Conservation (phyloP, 2,113 vertebrate genomes). For the Parotia lawesii region DNA sequence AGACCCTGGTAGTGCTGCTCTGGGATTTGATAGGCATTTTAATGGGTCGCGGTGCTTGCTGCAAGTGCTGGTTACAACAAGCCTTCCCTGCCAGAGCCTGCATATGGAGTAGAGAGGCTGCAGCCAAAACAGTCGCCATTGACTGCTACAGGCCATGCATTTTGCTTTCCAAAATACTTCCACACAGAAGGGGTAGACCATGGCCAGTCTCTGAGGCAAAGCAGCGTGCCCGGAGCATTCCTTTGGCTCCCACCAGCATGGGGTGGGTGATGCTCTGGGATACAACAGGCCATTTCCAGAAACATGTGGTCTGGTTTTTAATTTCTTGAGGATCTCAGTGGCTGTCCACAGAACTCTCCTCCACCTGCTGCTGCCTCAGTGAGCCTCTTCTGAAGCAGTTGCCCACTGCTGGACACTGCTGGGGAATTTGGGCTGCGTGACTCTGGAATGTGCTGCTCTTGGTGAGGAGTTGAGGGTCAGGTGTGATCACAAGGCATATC, state of each 20-base stretch:
- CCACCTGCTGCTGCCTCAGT: background rate
- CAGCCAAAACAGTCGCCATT: background rate
- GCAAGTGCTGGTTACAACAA: background rate
- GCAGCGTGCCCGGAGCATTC: background rate
- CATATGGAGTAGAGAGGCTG: background rate
- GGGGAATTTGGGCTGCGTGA: rapidly evolving
- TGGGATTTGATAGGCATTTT: background rate
- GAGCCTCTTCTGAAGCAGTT: background rate
- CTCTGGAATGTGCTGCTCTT: background rate
- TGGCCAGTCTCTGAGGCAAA: background rate
- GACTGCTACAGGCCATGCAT: background rate
- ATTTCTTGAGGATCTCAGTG: background rate
- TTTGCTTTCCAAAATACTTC: background rate
- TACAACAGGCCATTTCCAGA: background rate
- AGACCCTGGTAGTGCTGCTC: background rate
- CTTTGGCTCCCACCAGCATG: rapidly evolving
- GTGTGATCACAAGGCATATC: background rate
- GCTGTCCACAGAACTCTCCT: background rate
- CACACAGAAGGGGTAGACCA: background rate
- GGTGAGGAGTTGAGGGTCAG: rapidly evolving
- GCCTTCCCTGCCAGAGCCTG: background rate
- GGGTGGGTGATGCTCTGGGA: background rate
- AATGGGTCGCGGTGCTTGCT: background rate
- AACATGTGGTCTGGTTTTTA: background rate
- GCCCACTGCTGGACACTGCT: background rate